Conservation (phyloP, 2,888 invertebrate species). For the Adela reaumurella region DNA sequence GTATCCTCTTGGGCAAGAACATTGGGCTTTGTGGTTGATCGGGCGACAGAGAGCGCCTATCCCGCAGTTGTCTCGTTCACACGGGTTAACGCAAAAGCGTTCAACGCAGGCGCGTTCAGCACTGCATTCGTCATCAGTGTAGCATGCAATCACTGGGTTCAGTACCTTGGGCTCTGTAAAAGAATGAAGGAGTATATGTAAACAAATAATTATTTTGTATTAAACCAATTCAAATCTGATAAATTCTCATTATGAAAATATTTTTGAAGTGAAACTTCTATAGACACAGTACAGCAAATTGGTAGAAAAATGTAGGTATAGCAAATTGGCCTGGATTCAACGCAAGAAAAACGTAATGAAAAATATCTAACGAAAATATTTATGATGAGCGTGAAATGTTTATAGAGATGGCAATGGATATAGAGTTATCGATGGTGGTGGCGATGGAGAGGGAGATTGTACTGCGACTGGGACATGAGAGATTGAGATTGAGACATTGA, state of each 20-base stretch:
- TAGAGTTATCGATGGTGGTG: too few species aligned
- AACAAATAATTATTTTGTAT: background rate
- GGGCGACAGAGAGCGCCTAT: constrained; percentile 79
- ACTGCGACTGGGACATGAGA: too few species aligned
- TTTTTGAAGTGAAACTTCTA: background rate
- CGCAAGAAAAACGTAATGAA: too few species aligned
- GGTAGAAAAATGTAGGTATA: too few species aligned
- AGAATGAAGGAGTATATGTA: too few species aligned
- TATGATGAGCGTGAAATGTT: too few species aligned
- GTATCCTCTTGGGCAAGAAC: constrained; percentile 77
- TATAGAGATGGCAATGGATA: too few species aligned
- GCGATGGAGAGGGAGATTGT: too few species aligned
- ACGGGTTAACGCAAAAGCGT: constrained; percentile 76
- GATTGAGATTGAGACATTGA: too few species aligned
- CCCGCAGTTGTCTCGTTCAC: constrained; percentile 69
- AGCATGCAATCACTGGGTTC: constrained; percentile 61
- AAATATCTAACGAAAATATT: too few species aligned
- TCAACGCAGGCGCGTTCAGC: constrained; percentile 72
- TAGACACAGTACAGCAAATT: background rate
- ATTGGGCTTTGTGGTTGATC: constrained; percentile 69
- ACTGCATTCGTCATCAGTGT: constrained; percentile 72
- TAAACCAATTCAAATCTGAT: background rate
- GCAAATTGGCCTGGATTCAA: too few species aligned
- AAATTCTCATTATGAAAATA: background rate
- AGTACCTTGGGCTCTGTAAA: constrained; percentile 21